Evolutionary conservation across 2,888 invertebrate species (phyloP).

Genomic region (Biston betularia): DNA sequence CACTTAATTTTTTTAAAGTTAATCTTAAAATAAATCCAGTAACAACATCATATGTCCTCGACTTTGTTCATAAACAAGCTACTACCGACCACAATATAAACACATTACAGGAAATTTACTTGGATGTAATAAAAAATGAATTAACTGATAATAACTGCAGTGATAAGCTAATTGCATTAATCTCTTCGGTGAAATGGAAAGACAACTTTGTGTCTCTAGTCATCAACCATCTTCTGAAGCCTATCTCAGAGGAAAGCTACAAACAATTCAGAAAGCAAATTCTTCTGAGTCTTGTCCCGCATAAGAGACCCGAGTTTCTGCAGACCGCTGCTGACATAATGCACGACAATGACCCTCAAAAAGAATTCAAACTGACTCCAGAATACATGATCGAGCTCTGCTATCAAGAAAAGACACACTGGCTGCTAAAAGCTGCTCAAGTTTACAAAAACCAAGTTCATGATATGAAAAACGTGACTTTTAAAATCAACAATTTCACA

Average conservation of each 20-base stretch:
- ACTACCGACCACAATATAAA: conserved; percentile 54
- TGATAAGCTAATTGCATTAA: conserved; percentile 70
- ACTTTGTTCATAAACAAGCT: conserved; percentile 63
- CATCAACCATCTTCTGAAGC: conserved; percentile 64
- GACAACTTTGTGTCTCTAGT: conserved; percentile 64
- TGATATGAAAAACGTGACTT: conserved; percentile 79
- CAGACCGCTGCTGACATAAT: conserved; percentile 67
- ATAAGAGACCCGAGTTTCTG: conserved; percentile 70
- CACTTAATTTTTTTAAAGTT: conserved; percentile 71
- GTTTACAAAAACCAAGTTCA: conserved; percentile 77
- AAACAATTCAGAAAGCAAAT: conserved; percentile 79
- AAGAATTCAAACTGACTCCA: conserved; percentile 77
- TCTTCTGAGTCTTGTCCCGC: conserved; percentile 73
- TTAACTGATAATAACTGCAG: conserved; percentile 62
- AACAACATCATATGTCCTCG: conserved; percentile 67
- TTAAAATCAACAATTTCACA: conserved; percentile 81
- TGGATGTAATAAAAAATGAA: conserved; percentile 71
- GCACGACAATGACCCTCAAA: conserved; percentile 75
- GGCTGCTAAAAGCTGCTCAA: conserved; percentile 79
- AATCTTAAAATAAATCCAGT: conserved; percentile 79
- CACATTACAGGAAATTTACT: conserved; percentile 69
- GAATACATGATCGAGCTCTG: conserved; percentile 83
- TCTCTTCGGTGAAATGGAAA: conserved; percentile 72
- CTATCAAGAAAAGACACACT: conserved; percentile 79
- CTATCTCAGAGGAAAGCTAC: conserved; percentile 67